Percentiles rank a stretch among this genome's conserved stretches.
phyloP scores from a whole-genome alignment of 23 tunicate genomes.

The Halocynthia roretzi region DNA sequence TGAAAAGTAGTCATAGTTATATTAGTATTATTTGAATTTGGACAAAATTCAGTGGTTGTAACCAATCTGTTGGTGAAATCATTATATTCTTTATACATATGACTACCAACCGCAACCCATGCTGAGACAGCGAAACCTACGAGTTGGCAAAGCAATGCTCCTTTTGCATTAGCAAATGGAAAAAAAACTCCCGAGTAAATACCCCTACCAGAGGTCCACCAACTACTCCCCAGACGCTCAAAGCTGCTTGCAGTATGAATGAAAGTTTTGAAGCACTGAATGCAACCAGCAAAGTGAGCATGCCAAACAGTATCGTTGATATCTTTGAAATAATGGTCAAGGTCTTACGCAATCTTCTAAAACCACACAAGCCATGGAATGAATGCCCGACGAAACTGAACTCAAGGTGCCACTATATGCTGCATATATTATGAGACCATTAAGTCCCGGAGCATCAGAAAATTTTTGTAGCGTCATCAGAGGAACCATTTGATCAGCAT shows the following conservation, averaged over 20 bases:
- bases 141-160: constrained; percentile 18
- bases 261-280: constrained; percentile 13
- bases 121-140: constrained; percentile 11
- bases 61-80: constrained; percentile 10
- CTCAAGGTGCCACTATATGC: constrained; percentile 27
- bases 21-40: neutral
- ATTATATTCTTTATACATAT: constrained; percentile 2
- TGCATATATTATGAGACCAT: constrained; percentile 16
- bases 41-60: constrained; percentile 16
- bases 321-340: constrained; percentile 13
- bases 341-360: neutral
- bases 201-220: constrained; percentile 32
- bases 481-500: constrained; percentile 20
- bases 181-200: constrained; percentile 6
- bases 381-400: constrained; percentile 22
- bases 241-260: constrained; percentile 22
- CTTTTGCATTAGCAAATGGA: constrained; percentile 14
- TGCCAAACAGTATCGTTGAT: constrained; percentile 9
- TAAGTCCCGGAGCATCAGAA: constrained; percentile 9
- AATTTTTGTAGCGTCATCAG: constrained; percentile 10
- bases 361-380: constrained; percentile 24
- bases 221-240: constrained; percentile 26
- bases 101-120: constrained; percentile 30
- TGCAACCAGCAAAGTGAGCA: constrained; percentile 15
- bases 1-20: neutral